phyloP scores from a whole-genome alignment of 2,888 invertebrate species.

The Pterobdella sp. region DNA sequence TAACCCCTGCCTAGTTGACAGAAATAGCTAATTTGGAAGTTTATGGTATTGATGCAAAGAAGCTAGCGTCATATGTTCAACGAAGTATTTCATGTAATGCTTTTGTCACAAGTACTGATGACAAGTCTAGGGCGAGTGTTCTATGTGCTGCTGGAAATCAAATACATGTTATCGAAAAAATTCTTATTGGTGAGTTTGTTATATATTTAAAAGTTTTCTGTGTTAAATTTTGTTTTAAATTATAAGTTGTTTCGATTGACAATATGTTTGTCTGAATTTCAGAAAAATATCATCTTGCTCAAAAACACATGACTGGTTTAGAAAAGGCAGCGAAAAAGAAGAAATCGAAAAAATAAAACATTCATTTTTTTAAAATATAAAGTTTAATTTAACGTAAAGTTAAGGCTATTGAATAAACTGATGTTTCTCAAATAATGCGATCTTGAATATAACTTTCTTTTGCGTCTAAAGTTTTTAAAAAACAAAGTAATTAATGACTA shows the following conservation, averaged over 20 bases:
- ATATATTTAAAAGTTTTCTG: background rate
- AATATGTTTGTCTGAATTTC: background rate
- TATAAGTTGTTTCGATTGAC: background rate
- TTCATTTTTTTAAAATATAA: constrained; percentile 6
- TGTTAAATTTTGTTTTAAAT: background rate
- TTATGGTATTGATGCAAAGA: background rate
- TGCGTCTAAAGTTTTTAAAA: no score
- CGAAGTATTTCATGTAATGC: background rate
- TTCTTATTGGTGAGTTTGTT: constrained; percentile 3
- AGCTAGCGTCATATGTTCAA: background rate
- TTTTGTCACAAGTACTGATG: background rate
- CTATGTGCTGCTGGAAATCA: background rate
- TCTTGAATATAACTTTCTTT: no score
- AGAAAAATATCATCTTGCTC: background rate
- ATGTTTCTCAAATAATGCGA: no score
- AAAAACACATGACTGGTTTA: background rate
- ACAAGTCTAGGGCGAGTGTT: background rate
- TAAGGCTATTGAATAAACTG: no score
- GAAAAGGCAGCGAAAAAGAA: constrained; percentile 9
- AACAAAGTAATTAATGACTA: no score
- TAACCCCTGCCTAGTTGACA: background rate
- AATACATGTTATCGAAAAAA: background rate
- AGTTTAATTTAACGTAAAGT: no score
- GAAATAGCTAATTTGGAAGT: background rate
- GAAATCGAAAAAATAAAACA: background rate